phyloP scores from a whole-genome alignment of 2,797 vertebrate species.

The Halcyon chelicuti region DNA sequence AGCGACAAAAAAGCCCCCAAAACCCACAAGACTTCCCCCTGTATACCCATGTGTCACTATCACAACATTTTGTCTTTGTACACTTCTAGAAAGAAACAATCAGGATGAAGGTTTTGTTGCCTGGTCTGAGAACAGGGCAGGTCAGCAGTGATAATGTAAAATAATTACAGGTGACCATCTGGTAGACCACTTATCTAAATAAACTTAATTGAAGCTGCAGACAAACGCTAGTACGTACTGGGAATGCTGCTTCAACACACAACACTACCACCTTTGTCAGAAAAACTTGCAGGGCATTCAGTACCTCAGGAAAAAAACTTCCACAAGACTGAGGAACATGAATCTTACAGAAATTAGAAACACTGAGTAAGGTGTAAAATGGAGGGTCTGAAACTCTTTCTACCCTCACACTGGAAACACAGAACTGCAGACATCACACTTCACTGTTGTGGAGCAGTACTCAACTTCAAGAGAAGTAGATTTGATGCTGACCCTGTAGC shows the following conservation, averaged over 20 bases:
- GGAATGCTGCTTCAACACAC: not conserved
- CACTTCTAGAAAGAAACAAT: not conserved
- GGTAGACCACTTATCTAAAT: not conserved
- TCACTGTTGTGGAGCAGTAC: not conserved
- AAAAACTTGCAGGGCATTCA: not conserved
- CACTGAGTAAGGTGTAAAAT: not conserved
- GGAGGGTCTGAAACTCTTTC: not conserved
- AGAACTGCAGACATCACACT: not conserved
- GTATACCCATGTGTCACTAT: not conserved
- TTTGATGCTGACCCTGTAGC: not conserved
- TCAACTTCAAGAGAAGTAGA: not conserved
- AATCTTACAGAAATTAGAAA: not conserved
- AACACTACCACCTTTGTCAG: not conserved
- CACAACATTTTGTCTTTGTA: not conserved
- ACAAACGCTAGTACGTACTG: not conserved
- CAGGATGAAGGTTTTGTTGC: not conserved
- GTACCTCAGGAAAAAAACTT: not conserved
- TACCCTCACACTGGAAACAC: accelerated
- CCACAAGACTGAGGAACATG: not conserved
- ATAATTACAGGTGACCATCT: not conserved
- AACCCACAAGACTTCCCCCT: not conserved
- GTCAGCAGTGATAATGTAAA: not conserved
- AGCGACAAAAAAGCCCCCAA: not conserved
- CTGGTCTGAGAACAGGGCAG: not conserved
- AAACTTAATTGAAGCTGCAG: conserved; percentile 6